These are phyloP conservation scores for Hymenopus coronatus DNA, from an alignment of 2,888 invertebrate species.

Conservation along the genomic window DNA sequence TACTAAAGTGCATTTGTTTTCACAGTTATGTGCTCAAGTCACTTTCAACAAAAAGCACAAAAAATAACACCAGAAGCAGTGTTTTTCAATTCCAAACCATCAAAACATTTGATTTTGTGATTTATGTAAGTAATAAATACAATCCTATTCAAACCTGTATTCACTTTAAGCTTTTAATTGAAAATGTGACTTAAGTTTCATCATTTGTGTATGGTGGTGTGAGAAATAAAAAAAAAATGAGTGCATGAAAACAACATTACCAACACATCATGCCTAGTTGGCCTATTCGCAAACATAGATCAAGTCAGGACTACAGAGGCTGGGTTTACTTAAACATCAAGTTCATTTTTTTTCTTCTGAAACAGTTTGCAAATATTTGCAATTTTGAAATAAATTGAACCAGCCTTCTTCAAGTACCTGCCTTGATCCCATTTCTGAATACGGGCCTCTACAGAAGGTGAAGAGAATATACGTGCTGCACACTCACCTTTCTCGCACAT, in stretches of 20 bases:
- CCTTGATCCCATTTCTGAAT: constrained; percentile 46
- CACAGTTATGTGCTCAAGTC: neutral
- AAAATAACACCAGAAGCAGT: neutral
- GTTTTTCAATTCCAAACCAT: neutral
- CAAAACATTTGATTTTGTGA: neutral
- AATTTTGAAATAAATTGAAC: neutral
- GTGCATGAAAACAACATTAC: constrained; percentile 15
- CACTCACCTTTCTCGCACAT: constrained; percentile 91
- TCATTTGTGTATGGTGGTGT: neutral
- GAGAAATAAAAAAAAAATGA: neutral
- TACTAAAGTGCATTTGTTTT: neutral
- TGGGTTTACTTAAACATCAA: neutral
- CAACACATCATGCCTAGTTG: constrained; percentile 23
- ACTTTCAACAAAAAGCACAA: neutral
- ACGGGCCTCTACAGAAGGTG: constrained; percentile 46
- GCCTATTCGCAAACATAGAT: constrained; percentile 29
- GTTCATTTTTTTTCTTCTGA: neutral
- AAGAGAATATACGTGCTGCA: constrained; percentile 37
- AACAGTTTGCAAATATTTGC: neutral
- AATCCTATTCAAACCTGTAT: neutral
- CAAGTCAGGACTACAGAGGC: constrained; percentile 19
- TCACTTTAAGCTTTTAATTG: neutral
- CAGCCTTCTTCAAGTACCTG: constrained; percentile 42
- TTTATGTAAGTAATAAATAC: no score
- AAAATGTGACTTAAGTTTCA: neutral